A percentile compares a stretch with the other conserved stretches of the same genome.
Evolutionary conservation across 2,113 vertebrate species (phyloP).

Genomic region (Gymnarchus niloticus): DNA sequence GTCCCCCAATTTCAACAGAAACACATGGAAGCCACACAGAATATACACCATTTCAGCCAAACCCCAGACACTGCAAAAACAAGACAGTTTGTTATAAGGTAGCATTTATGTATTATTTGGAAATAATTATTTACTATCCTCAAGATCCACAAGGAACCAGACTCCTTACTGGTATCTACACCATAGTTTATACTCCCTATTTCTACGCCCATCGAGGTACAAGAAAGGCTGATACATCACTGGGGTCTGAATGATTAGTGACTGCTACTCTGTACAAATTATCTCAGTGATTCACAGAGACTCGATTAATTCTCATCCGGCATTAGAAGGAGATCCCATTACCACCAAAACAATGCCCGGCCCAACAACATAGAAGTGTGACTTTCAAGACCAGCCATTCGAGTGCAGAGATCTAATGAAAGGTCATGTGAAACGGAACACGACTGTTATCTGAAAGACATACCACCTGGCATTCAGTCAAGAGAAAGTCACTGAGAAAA

Average conservation of each 20-base stretch:
- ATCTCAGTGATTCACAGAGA: background rate
- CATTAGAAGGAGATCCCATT: background rate
- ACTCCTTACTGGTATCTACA: background rate
- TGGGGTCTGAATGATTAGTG: slow-evolving; percentile 8
- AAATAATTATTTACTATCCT: background rate
- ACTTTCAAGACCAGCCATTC: background rate
- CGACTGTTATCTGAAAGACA: slow-evolving; percentile 5
- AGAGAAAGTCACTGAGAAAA: slow-evolving; percentile 43
- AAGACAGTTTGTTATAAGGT: background rate
- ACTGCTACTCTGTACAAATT: background rate
- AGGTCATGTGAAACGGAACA: background rate
- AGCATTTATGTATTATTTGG: background rate
- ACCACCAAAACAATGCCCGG: background rate
- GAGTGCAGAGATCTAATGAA: background rate
- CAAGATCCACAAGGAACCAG: no score
- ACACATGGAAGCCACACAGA: background rate
- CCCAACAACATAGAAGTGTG: background rate
- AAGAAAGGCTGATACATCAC: background rate
- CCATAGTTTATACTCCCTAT: background rate
- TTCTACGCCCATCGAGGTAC: background rate
- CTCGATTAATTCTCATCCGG: background rate
- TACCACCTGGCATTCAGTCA: slow-evolving; percentile 33
- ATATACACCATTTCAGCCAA: background rate
- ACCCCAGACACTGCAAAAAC: background rate
- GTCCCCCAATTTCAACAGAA: background rate